Percentiles rank a stretch among this genome's conserved stretches.
phyloP scores from a whole-genome alignment of 2,888 invertebrate species.

The Dendrolimus houi region DNA sequence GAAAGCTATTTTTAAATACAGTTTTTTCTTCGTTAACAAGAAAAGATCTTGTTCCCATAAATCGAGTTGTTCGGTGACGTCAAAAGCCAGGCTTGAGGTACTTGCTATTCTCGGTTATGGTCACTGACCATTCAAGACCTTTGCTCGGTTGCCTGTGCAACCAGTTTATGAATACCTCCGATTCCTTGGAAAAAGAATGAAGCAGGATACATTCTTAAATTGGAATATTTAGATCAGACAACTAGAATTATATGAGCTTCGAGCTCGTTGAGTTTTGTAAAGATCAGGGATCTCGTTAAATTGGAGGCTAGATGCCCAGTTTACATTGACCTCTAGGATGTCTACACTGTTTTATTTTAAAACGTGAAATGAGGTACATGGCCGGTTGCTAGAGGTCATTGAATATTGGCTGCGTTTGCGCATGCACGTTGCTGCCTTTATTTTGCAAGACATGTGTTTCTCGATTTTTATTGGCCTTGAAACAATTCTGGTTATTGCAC shows the following conservation, averaged over 20 bases:
- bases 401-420: constrained; percentile 30
- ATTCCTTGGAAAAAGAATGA: constrained; percentile 17
- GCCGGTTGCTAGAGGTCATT: constrained; percentile 35
- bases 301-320: constrained; percentile 19
- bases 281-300: constrained; percentile 8
- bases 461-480: constrained; percentile 68
- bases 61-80: constrained; percentile 45
- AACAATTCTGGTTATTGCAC: too few species aligned
- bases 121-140: constrained; percentile 71
- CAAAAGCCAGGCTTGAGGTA: constrained; percentile 43
- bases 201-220: constrained; percentile 25
- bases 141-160: constrained; percentile 68
- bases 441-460: constrained; percentile 69
- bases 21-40: constrained; percentile 11
- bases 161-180: constrained; percentile 21
- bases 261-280: too few species aligned
- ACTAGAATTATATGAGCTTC: too few species aligned
- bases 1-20: constrained; percentile 4
- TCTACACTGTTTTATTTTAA: constrained; percentile 34
- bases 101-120: constrained; percentile 64
- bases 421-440: constrained; percentile 44
- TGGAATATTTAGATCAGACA: constrained; percentile 17
- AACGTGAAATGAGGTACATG: constrained; percentile 42
- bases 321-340: constrained; percentile 27
- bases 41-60: constrained; percentile 20